These are phyloP conservation scores for Drusus annulatus DNA, from an alignment of 1,140 invertebrate genomes.

Conservation along the genomic window DNA sequence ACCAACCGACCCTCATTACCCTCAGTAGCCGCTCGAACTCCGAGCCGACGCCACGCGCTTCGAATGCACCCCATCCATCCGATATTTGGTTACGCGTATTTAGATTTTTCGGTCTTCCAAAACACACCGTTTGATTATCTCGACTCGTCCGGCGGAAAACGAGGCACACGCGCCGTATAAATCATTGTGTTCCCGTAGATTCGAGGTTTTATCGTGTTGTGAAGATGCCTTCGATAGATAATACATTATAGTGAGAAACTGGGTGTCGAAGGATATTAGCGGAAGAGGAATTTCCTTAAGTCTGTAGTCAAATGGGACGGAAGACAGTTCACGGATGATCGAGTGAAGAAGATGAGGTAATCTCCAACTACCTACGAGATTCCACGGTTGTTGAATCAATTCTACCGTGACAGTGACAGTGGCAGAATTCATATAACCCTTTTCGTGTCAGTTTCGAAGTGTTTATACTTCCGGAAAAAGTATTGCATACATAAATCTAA, in stretches of 20 bases:
- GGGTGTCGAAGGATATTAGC: conserved; percentile 7
- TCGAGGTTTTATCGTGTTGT: conserved; percentile 1
- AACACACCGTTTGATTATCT: neutral
- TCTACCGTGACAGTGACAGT: no score
- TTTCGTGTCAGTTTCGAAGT: no score
- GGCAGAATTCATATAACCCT: no score
- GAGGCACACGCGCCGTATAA: neutral
- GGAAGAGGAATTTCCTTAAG: neutral
- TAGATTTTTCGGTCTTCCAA: conserved; percentile 14
- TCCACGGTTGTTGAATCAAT: neutral
- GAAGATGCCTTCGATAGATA: conserved; percentile 1
- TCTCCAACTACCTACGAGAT: neutral
- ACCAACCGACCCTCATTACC: conserved; percentile 54
- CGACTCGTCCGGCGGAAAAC: neutral
- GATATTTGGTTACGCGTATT: conserved; percentile 47
- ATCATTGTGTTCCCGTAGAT: neutral
- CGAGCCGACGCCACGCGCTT: conserved; percentile 41
- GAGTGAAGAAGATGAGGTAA: neutral
- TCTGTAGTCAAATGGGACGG: neutral
- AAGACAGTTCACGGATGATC: neutral
- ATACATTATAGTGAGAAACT: neutral
- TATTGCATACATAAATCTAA: no score
- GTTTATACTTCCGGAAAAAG: no score
- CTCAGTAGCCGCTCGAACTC: conserved; percentile 52
- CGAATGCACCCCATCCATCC: conserved; percentile 7